These are phyloP conservation scores for Gephyroberyx darwinii DNA, from an alignment of 2,797 vertebrate species.

Conservation along the genomic window DNA sequence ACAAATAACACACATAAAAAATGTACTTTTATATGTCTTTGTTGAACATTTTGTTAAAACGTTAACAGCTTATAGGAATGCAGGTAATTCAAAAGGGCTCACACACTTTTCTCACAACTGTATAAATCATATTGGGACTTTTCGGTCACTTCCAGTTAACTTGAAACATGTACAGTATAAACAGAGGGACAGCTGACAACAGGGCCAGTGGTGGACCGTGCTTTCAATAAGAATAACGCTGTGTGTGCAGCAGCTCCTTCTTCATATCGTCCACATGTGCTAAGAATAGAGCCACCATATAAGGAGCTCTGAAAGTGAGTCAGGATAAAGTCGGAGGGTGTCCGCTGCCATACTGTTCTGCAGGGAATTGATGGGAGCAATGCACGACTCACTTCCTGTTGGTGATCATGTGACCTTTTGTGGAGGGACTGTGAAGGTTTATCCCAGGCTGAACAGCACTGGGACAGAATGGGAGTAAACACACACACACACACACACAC, in stretches of 20 bases:
- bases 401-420: conserved; percentile 59
- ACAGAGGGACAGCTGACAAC: conserved; percentile 7
- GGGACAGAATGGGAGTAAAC: conserved; percentile 46
- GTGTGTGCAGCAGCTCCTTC: conserved; percentile 24
- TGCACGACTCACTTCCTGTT: conserved; percentile 63
- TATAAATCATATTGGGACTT: neutral
- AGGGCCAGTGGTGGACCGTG: conserved; percentile 1
- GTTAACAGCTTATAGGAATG: too few relatives aligned
- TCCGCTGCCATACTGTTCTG: conserved; percentile 39
- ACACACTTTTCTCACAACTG: too few relatives aligned
- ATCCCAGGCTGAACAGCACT: conserved; percentile 24
- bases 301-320: conserved; percentile 57
- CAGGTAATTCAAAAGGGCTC: too few relatives aligned
- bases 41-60: too few relatives aligned
- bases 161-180: neutral
- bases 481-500: conserved; percentile 9
- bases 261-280: conserved; percentile 55
- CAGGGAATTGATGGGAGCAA: conserved; percentile 25
- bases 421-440: conserved; percentile 27
- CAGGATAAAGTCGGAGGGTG: conserved; percentile 45
- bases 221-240: conserved; percentile 20
- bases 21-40: too few relatives aligned
- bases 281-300: conserved; percentile 71
- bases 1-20: too few relatives aligned
- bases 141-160: conserved; percentile 5